A percentile compares a stretch with the other conserved stretches of the same genome.
Evolutionary conservation across 1,140 invertebrate genomes (phyloP).

Genomic region (Pentalonia nigronervosa): DNA sequence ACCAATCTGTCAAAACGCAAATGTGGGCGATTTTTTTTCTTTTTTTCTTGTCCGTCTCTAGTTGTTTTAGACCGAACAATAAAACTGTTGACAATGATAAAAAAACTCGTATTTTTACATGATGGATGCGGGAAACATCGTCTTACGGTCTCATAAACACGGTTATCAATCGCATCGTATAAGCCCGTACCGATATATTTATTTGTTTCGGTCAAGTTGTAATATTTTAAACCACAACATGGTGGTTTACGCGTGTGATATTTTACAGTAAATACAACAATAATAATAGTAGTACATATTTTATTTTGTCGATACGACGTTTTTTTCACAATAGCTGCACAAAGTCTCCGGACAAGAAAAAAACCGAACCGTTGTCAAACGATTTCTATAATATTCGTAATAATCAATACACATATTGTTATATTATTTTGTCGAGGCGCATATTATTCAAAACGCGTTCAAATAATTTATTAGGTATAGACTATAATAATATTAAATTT

Average conservation of each 20-base stretch:
- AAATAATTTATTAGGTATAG: neutral
- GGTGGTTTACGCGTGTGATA: neutral
- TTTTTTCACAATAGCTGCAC: neutral
- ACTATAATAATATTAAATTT: neutral
- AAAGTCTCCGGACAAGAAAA: neutral
- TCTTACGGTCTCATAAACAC: neutral
- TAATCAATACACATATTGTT: slow-evolving; percentile 2
- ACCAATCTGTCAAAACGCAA: slow-evolving; percentile 40
- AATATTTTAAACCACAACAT: slow-evolving; percentile 11
- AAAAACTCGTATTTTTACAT: slow-evolving; percentile 23
- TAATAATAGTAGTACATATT: neutral
- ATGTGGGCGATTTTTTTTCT: slow-evolving; percentile 41
- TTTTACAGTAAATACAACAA: neutral
- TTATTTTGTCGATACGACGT: slow-evolving; percentile 9
- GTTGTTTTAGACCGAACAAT: slow-evolving; percentile 7
- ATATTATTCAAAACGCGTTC: slow-evolving; percentile 2
- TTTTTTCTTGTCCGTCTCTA: neutral
- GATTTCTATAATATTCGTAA: neutral
- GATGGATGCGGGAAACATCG: slow-evolving; percentile 17
- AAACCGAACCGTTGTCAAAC: neutral
- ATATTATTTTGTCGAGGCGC: neutral
- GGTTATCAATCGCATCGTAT: neutral
- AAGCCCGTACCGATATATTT: neutral
- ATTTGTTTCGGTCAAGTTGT: neutral
- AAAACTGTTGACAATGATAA: slow-evolving; percentile 52